Base-by-base conservation (phyloP, 1,140 invertebrate species). In the Daktulosphaira vitifoliae region DNA sequence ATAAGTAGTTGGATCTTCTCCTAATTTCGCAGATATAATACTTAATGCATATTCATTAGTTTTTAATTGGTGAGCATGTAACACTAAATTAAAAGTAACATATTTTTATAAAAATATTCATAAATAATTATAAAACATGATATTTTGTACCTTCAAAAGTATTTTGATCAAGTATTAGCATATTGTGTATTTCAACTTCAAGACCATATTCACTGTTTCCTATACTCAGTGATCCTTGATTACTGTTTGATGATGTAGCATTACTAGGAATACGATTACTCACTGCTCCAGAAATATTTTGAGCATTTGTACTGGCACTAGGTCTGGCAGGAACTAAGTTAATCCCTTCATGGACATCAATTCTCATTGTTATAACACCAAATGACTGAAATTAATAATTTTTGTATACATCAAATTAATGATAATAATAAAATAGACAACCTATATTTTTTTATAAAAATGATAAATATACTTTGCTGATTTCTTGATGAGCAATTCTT, bases 101-200 rank as follows among this genome's bases (percentile, higher is more conserved):
- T 8, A n/a, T 39, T 8, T 9, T 39, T 39, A n/a, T n/a, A n/a
- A n/a, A n/a, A n/a, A n/a, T 23, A 16, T 54, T 5, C 16, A 39
- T 54, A 6, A 26, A 26, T 56, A 2, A 26, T 1, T 39, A 13
- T 37, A 33, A 25, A 38, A 25, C 9, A 18, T 13, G n/a, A 18
- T 33, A 33, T 22, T 29, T 69, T 56, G 68, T 67, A 81, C 80
- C 84, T 80, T 96, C 92, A 75, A 97, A 97, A 0, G 96, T 98
- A 74, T 97, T 92, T 72, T 98, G 93, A 80, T 98, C 92, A 66
- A 98, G 86, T 26, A 98, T 81, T 3, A 98, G 79, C 38, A 98
- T 79, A 77, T 90, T 96, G 74, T 96, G 87, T 13, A 95, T 82
- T 77, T 98, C 94, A 15, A 95, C 81, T 77, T 97, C 93, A 74